Conservation (phyloP, 2,888 invertebrate species). For the Petrophora chlorosata region DNA sequence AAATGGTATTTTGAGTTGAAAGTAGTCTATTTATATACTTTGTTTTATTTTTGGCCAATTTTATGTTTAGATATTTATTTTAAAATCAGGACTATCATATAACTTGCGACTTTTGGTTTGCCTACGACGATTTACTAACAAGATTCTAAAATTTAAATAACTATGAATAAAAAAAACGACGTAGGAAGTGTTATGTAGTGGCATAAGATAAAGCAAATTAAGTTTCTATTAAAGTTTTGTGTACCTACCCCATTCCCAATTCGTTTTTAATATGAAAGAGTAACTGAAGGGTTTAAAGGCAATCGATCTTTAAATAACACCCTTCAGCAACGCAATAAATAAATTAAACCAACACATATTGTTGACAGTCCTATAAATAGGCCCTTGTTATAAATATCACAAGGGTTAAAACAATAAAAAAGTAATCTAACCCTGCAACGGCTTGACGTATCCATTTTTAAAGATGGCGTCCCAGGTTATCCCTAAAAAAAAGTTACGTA, state of each 20-base stretch:
- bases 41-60: not conserved
- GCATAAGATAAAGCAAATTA: too few species aligned
- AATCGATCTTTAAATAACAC: constrained; percentile 19
- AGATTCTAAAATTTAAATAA: too few species aligned
- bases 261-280: too few species aligned
- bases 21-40: constrained; percentile 4
- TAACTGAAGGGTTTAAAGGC: too few species aligned
- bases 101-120: too few species aligned
- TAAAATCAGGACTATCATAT: too few species aligned
- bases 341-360: constrained; percentile 42
- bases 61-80: not conserved
- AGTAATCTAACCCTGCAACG: constrained; percentile 58
- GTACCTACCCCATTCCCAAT: too few species aligned
- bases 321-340: constrained; percentile 30
- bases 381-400: too few species aligned
- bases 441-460: constrained; percentile 68
- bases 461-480: constrained; percentile 58
- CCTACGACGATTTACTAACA: too few species aligned
- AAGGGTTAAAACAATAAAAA: constrained; percentile 64
- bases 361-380: constrained; percentile 75
- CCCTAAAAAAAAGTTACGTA: not conserved
- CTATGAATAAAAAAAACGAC: too few species aligned
- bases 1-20: constrained; percentile 3
- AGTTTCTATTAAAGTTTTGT: too few species aligned
- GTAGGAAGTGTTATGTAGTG: too few species aligned